These are phyloP conservation scores for Amphibalanus amphitrite DNA, from an alignment of 1,140 invertebrate species.

Conservation along the genomic window DNA sequence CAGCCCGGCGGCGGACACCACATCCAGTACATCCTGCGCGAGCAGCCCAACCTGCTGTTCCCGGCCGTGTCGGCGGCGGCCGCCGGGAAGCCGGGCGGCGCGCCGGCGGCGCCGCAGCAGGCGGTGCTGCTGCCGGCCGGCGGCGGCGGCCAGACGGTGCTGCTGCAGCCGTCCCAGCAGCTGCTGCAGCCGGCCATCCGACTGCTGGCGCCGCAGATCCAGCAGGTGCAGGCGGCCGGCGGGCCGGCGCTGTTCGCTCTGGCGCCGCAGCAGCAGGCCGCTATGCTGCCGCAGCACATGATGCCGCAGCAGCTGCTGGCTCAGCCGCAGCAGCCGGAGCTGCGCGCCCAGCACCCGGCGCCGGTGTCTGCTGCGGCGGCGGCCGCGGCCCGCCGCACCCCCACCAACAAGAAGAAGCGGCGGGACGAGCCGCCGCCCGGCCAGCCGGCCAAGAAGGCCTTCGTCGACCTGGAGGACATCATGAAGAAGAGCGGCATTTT, in stretches of 20 bases:
- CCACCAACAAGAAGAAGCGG: no score
- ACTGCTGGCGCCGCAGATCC: neutral
- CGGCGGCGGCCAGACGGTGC: neutral
- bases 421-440: no score
- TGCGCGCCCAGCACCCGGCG: neutral
- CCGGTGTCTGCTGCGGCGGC: neutral
- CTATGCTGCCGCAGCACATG: neutral
- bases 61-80: neutral
- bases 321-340: neutral
- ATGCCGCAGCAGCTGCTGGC: neutral
- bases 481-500: slow-evolving; percentile 2
- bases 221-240: neutral
- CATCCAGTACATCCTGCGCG: neutral
- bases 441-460: neutral
- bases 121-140: neutral
- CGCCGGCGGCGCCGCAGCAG: neutral
- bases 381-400: neutral
- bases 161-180: neutral
- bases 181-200: neutral
- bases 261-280: neutral
- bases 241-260: neutral
- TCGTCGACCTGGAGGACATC: neutral
- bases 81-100: neutral
- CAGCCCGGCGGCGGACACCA: neutral
- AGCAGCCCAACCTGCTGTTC: neutral